Base-by-base conservation (phyloP, 2,888 invertebrate species). In the Acleris holmiana region DNA sequence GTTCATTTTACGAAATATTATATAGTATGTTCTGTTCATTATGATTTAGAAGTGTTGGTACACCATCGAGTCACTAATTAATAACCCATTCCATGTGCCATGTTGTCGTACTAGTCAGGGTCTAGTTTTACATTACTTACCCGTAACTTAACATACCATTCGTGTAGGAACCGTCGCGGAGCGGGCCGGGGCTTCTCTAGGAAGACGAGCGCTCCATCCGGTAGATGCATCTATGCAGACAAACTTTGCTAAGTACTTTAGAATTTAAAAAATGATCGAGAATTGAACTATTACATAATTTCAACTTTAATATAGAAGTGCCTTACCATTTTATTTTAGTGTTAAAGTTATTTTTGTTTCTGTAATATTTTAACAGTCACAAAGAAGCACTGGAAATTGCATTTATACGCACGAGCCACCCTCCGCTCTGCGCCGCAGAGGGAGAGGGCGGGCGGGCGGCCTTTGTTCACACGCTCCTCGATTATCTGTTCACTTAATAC, bases 291-390 rank as follows among this genome's bases (percentile, higher is more conserved):
- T 78, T 19, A 35, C 8, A 78, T 87, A 73, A 76, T 82, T 88
- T 88, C 85, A 86, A 87, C 82, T 86, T 65, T 82, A 79, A 90
- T 85, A 90, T 89, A 91, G 89, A 91, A 91, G 92, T 92, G 92
- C 92, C 92, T 92, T 92, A 92, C 88, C 77, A 86, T 88, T 89
- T 89, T 85, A 83, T 91, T 91, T 91, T 86, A 86, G 79, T 84
- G 87, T 80, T 80, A 69, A 82, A 82, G 81, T 80, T 74, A 78
- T 80, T 77, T 78, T 79, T 77, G 6, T 70, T 77, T 84, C 73
- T 80, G 72, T 74, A 77, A 82, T 76, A 76, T 55, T 78, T 76
- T 79, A 76, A 71, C 72, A 73, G 70, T 67, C 74, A 74, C 74
- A 69, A 72, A 69, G 75, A 80, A 83, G 84, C 85, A 84, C 85